These are phyloP conservation scores for Asobara japonica DNA, from an alignment of 1,140 invertebrate species.

Conservation along the genomic window DNA sequence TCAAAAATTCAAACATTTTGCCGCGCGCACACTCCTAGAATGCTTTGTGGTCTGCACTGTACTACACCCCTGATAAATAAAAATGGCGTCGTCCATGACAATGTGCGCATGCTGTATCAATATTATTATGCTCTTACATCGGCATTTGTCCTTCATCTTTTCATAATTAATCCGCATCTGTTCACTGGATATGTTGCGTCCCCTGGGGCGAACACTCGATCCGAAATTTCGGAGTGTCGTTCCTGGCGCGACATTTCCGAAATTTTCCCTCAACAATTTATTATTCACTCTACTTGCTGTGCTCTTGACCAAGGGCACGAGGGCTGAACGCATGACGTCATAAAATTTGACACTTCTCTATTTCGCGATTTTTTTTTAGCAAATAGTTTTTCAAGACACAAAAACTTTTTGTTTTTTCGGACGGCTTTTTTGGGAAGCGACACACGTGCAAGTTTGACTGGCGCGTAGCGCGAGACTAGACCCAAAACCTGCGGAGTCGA, in stretches of 20 bases:
- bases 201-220: conserved; percentile 11
- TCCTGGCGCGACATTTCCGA: not conserved
- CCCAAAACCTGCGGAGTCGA: no score
- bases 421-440: no score
- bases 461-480: no score
- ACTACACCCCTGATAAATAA: not conserved
- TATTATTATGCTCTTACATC: conserved; percentile 56
- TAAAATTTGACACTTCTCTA: no score
- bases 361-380: not conserved
- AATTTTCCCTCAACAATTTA: not conserved
- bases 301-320: not conserved
- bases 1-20: no score
- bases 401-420: no score
- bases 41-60: no score
- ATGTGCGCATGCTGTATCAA: conserved; percentile 1
- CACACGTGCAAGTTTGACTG: no score
- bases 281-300: not conserved
- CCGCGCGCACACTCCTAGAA: no score
- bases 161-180: conserved; percentile 55
- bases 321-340: conserved; percentile 1
- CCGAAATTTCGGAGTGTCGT: not conserved
- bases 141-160: conserved; percentile 57
- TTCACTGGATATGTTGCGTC: conserved; percentile 47
- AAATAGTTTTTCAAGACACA: no score
- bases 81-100: conserved; percentile 18